Evolutionary conservation across 2,797 vertebrate genomes (phyloP).

Genomic region (Sebastes diaconus): DNA sequence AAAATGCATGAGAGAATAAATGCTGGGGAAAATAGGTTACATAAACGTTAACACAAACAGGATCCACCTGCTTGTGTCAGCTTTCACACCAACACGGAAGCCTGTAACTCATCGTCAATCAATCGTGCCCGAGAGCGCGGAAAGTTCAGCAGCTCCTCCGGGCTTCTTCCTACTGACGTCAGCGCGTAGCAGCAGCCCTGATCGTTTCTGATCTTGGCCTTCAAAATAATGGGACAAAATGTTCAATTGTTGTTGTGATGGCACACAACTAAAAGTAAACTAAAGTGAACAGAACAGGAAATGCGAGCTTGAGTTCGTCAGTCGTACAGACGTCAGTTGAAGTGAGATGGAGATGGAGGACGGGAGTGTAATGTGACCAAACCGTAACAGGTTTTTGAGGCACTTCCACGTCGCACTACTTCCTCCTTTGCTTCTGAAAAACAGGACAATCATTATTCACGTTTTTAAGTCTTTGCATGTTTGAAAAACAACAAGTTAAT

Average conservation of each 20-base stretch:
- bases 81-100: constrained; percentile 31
- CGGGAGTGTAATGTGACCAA: not conserved
- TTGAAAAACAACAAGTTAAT: not conserved
- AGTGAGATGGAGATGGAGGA: not conserved
- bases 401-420: no score
- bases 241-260: no score
- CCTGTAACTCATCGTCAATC: constrained; percentile 38
- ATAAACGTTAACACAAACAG: not conserved
- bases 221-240: no score
- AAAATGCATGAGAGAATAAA: not conserved
- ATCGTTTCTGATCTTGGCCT: no score
- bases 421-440: not conserved
- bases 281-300: no score
- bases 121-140: not conserved
- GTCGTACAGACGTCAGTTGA: not conserved
- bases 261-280: no score
- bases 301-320: no score
- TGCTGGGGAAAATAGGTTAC: not conserved
- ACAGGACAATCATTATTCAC: no score
- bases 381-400: not conserved
- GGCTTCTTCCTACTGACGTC: constrained; percentile 12
- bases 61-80: constrained; percentile 10
- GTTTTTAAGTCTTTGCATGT: not conserved
- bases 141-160: constrained; percentile 42
- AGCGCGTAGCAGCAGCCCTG: not conserved